phyloP scores from a whole-genome alignment of 2,797 vertebrate species.

The Coendou prehensilis region DNA sequence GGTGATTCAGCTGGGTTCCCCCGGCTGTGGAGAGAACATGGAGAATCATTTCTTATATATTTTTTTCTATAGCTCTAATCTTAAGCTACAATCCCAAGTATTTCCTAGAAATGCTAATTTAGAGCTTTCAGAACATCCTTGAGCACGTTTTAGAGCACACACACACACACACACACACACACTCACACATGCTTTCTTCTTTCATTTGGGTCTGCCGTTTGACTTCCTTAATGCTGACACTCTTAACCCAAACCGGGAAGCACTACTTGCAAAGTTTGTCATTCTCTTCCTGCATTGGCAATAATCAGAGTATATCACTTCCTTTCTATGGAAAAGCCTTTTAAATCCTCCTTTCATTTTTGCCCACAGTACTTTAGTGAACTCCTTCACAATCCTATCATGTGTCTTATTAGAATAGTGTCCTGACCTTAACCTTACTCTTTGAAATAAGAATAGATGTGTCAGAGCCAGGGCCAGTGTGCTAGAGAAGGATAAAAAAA shows the following conservation, averaged over 20 bases:
- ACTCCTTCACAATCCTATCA: background rate
- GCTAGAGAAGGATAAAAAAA: background rate
- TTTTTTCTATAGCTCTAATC: background rate
- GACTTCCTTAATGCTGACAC: background rate
- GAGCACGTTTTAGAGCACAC: background rate
- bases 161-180: background rate
- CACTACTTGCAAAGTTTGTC: background rate
- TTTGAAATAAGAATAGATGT: background rate
- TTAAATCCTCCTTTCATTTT: conserved; percentile 14
- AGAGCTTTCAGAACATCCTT: background rate
- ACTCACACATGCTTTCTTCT: background rate
- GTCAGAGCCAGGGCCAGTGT: background rate
- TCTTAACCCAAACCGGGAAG: background rate
- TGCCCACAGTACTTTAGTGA: background rate
- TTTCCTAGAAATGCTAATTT: background rate
- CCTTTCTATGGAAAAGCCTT: conserved; percentile 6
- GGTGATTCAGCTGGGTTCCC: no score
- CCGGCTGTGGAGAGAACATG: no score
- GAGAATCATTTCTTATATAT: background rate
- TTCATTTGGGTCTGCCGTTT: background rate
- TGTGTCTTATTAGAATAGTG: background rate
- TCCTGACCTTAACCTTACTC: background rate
- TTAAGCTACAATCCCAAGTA: background rate
- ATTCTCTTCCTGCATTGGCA: background rate
- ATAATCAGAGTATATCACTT: background rate